A percentile compares a stretch with the other conserved stretches of the same genome.
These are phyloP conservation scores for Orchestia grillus DNA, from an alignment of 1,140 invertebrate genomes.

Conservation along the genomic window DNA sequence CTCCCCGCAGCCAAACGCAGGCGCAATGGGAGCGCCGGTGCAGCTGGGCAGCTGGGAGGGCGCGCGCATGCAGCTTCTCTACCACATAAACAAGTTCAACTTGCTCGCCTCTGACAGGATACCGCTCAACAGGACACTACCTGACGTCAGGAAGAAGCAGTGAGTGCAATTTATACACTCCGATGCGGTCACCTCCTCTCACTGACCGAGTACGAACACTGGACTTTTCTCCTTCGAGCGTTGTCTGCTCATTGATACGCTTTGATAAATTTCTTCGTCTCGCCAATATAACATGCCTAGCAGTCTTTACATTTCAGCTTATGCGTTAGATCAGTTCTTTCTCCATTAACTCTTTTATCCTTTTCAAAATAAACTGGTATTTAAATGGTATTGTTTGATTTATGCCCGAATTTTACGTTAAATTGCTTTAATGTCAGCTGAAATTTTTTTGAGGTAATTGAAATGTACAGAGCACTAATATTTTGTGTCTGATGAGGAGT, in stretches of 20 bases:
- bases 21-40: conserved; percentile 85
- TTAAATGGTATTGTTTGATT: no score
- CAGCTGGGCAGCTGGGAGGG: conserved; percentile 82
- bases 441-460: no score
- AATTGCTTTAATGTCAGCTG: no score
- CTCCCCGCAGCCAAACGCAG: conserved; percentile 80
- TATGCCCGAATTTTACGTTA: no score
- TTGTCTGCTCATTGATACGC: background rate
- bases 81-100: conserved; percentile 91
- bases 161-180: conserved; percentile 70
- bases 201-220: background rate
- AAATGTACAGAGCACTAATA: no score
- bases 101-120: conserved; percentile 92
- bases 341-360: no score
- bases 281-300: no score
- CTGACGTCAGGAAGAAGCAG: conserved; percentile 86
- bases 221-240: background rate
- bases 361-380: no score
- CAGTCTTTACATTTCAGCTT: no score
- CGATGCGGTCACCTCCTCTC: background rate
- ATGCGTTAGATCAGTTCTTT: no score
- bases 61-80: conserved; percentile 83
- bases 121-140: conserved; percentile 88
- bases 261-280: no score
- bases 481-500: no score